Evolutionary conservation across 2,113 vertebrate genomes (phyloP).

Genomic region (Apodemus sylvaticus): DNA sequence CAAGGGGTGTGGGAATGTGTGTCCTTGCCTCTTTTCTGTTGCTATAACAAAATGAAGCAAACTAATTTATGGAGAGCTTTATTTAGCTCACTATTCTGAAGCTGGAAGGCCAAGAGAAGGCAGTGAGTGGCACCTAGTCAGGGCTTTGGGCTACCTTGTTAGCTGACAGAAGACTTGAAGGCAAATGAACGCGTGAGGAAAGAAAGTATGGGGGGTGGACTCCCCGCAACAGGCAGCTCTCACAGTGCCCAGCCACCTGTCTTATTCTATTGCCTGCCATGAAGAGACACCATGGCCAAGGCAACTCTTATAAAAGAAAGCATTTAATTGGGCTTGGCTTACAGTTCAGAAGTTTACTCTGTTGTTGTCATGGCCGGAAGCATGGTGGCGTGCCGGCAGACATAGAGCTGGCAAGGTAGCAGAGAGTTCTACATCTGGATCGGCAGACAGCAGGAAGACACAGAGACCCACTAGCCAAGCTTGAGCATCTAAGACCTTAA

Average conservation of each 20-base stretch:
- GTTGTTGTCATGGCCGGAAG: not conserved
- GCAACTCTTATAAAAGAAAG: not conserved
- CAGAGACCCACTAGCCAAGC: not conserved
- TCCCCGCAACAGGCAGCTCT: not conserved
- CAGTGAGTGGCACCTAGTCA: not conserved
- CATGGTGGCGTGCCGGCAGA: not conserved
- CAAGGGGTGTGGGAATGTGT: not conserved
- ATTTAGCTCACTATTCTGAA: not conserved
- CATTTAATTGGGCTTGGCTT: not conserved
- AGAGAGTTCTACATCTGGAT: not conserved
- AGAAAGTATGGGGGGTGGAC: not conserved
- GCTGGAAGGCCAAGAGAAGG: not conserved
- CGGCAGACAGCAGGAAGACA: not conserved
- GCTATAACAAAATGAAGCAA: not conserved
- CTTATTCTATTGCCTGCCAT: not conserved
- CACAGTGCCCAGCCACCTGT: not conserved
- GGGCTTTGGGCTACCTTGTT: not conserved
- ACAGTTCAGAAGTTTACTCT: not conserved
- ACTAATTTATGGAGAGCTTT: not conserved
- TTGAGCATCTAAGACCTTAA: not conserved
- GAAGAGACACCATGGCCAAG: not conserved
- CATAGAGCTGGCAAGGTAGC: not conserved
- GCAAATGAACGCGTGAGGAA: not conserved
- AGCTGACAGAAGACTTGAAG: not conserved
- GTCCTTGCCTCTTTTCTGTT: not conserved